Base-by-base conservation (phyloP, 2,113 vertebrate genomes). In the Mixornis gularis region DNA sequence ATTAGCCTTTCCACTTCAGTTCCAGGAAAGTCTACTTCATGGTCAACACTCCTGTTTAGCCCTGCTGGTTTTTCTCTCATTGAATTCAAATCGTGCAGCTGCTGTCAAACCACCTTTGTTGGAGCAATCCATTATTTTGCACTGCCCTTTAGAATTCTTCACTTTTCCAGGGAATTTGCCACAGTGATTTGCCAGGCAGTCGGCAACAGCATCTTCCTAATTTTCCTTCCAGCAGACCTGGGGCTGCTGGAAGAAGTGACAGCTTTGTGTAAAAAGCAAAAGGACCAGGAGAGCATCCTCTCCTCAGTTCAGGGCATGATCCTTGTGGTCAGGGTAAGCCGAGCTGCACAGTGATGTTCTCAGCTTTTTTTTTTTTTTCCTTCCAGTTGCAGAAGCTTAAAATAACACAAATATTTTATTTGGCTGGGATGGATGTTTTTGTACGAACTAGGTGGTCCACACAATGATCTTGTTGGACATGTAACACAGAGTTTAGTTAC, bases 1-100 rank as follows among this genome's bases (percentile, higher is more conserved):
- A 96, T 96, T 95, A 62, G 81, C 81, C 92, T 92, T 92, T 95
- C 76, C 91, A 76, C 81, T 96, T 82, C 74, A 53, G 53, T 89
- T 89, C 68, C 78, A 76, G 89, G 84, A 69, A 87, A 89, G 81
- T 82, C 91, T 89, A 10, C 91, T 83, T 85, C 92, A 60, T 85
- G 93, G 93, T 91, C 92, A 95, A 44, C 66, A 51, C 34, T 48
- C 87, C 40, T 91, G 41, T 82, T 95, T 79, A 62, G 59, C 55
- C 53, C 62, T 76, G 3, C 49, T 4, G 2, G 27, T 64, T 90
- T 85, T 56, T 24, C 49, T 81, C 51, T 85, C 63, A 79, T 13
- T 69, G 82, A 92, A 76, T 92, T 84, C 36, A 89, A 87, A 70
- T 92, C 2, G 9, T 74, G 53, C 30, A 36, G 90, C 69, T 92